phyloP scores from a whole-genome alignment of 2,113 vertebrate species.

The Corythornis madagascariensis region DNA sequence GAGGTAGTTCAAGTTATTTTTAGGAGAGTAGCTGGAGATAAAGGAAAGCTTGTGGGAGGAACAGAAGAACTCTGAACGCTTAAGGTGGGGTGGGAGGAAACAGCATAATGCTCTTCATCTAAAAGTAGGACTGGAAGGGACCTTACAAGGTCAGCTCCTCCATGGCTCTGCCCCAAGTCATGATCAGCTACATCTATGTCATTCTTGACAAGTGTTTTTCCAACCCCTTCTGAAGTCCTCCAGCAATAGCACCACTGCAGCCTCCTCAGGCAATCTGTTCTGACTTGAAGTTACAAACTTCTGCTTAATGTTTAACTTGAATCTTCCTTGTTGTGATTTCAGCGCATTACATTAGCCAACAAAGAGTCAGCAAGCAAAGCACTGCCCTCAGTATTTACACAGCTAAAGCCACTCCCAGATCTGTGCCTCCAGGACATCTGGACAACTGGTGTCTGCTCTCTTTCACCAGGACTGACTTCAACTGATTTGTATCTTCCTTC shows the following conservation, averaged over 20 bases:
- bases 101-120: background rate
- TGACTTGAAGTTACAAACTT: background rate
- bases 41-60: background rate
- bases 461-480: background rate
- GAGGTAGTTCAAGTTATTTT: background rate
- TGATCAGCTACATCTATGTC: background rate
- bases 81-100: background rate
- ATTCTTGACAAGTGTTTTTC: slow-evolving; percentile 1
- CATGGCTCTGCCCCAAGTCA: background rate
- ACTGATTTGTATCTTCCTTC: background rate
- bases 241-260: background rate
- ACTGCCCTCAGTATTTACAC: background rate
- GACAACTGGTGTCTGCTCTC: background rate
- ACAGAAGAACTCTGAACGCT: background rate
- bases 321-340: background rate
- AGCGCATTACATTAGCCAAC: background rate
- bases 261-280: slow-evolving; percentile 43
- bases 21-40: background rate
- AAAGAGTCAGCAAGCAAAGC: background rate
- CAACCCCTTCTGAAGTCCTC: slow-evolving; percentile 16
- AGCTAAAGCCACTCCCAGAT: background rate
- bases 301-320: background rate
- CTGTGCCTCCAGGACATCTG: background rate
- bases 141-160: background rate
- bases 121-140: background rate